Conservation (phyloP, 2,888 invertebrate species). For the Desoria tigrina region DNA sequence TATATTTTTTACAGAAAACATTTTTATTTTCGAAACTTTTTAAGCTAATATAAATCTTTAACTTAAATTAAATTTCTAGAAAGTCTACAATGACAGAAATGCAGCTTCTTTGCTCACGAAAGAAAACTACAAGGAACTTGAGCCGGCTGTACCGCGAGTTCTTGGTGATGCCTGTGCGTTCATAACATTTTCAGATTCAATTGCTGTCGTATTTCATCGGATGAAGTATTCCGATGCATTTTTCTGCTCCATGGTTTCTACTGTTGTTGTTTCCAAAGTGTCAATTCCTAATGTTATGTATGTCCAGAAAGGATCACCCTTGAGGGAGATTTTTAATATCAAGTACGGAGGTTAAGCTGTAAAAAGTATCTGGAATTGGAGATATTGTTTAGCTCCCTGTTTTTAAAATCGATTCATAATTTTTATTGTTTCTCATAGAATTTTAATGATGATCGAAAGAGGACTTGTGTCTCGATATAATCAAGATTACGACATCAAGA, state of each 20-base stretch:
- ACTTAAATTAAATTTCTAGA: too few relatives aligned
- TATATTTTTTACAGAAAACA: too few relatives aligned
- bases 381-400: too few relatives aligned
- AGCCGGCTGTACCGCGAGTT: not conserved
- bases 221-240: constrained; percentile 21
- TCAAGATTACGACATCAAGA: constrained; percentile 18
- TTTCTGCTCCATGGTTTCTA: constrained; percentile 24
- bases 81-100: too few relatives aligned
- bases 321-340: constrained; percentile 37
- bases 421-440: constrained; percentile 20
- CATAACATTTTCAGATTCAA: constrained; percentile 30
- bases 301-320: constrained; percentile 26
- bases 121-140: not conserved
- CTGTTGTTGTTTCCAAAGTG: constrained; percentile 23
- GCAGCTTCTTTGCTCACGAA: too few relatives aligned
- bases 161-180: not conserved
- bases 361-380: too few relatives aligned
- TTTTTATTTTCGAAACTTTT: too few relatives aligned
- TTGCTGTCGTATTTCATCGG: constrained; percentile 23
- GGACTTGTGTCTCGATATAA: constrained; percentile 29
- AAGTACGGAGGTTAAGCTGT: too few relatives aligned
- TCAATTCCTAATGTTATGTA: constrained; percentile 32
- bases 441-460: constrained; percentile 30
- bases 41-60: too few relatives aligned
- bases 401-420: too few relatives aligned